Conservation (phyloP, 2,797 vertebrate genomes). For the Manis crassicaudata region DNA sequence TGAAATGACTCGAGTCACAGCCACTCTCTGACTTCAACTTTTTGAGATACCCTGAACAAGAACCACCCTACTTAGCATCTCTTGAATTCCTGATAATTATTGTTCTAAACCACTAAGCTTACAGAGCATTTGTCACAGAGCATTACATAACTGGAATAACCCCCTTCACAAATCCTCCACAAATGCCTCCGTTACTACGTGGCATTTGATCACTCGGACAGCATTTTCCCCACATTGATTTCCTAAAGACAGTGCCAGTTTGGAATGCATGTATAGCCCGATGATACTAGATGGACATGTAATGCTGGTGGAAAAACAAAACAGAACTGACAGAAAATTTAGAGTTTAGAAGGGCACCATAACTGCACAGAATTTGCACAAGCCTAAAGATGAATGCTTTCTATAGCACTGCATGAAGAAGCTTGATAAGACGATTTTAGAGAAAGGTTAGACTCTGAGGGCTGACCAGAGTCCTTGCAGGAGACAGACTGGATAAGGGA, state of each 20-base stretch:
- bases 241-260: constrained; percentile 3
- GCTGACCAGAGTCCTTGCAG: background rate
- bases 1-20: background rate
- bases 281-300: background rate
- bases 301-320: background rate
- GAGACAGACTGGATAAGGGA: background rate
- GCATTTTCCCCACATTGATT: background rate
- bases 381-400: background rate
- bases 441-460: background rate
- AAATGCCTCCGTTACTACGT: background rate
- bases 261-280: background rate
- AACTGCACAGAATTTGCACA: background rate
- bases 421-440: background rate
- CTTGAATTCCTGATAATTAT: background rate
- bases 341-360: background rate
- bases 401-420: background rate
- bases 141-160: background rate
- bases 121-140: background rate
- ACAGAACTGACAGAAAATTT: background rate
- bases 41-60: background rate
- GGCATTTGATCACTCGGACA: background rate
- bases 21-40: background rate
- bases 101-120: background rate
- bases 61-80: background rate
- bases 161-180: background rate